phyloP scores from a whole-genome alignment of 2,113 vertebrate genomes.

The Excalfactoria chinensis region DNA sequence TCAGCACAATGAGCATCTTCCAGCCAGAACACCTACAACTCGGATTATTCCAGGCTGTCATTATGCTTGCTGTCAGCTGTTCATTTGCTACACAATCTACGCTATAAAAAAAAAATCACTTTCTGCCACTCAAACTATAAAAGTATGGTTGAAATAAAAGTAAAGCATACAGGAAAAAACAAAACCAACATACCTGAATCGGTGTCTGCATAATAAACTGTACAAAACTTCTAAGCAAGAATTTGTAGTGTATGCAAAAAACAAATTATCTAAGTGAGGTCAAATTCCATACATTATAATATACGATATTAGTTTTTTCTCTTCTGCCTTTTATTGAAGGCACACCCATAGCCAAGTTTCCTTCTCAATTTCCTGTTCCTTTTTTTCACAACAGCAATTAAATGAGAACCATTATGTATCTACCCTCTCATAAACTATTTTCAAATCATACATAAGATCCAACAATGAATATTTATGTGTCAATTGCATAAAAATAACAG shows the following conservation, averaged over 20 bases:
- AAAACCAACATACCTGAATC: background rate
- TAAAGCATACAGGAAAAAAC: background rate
- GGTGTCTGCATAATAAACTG: background rate
- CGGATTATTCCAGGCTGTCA: conserved; percentile 1
- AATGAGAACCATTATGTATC: background rate
- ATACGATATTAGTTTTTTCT: rapidly evolving
- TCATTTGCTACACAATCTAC: conserved; percentile 15
- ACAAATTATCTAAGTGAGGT: background rate
- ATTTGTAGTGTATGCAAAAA: background rate
- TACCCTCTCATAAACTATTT: background rate
- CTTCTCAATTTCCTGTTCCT: background rate
- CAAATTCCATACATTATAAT: background rate
- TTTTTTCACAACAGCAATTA: background rate
- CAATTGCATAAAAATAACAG: rapidly evolving
- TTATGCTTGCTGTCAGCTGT: conserved; percentile 41
- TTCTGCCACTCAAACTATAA: background rate
- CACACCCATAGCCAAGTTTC: background rate
- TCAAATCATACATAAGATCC: background rate
- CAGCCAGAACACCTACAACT: background rate
- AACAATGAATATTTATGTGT: background rate
- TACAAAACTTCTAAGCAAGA: background rate
- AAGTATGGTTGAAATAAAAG: background rate
- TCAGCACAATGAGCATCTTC: background rate
- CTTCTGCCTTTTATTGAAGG: background rate
- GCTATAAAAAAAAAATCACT: background rate